Base-by-base conservation (phyloP, 2,113 vertebrate genomes). In the Illadopsis cleaveri region DNA sequence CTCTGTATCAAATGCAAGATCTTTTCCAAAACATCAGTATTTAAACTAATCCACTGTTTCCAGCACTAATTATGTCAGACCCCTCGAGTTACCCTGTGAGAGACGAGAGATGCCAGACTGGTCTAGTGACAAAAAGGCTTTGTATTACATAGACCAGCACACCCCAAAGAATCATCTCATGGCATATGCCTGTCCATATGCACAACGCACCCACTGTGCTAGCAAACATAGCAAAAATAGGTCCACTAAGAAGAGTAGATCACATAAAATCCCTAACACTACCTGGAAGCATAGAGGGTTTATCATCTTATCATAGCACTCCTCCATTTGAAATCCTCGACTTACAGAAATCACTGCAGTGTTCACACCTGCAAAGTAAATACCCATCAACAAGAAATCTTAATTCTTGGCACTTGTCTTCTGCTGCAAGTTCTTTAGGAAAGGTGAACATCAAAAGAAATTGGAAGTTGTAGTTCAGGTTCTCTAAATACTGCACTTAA, bases 101-200 rank as follows among this genome's bases (percentile, higher is more conserved):
- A 65, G 47, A 57, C 1, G 0, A 89, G 86, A 60, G 60, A 91
- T 21, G 58, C 42, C 94, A 93, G 82, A 57, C 79, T 68, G 69
- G 69, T 66, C 70, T 91, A 79, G 65, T 65, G 61, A 96, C 89
- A 89, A 89, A 84, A 95, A 80, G n/a, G n/a, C 27, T 88, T 89
- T 92, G 88, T 94, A 73, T 61, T 72, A n/a, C 85, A 57, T 3
- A 88, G 81, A 57, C 27, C 51, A 66, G 87, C 31, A 66, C 37
- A 50, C n/a, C 53, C 33, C 21, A 31, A 87, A 84, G 64, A 89
- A 72, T 27, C 58, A 50, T 56, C 44, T 23, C 71, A 23, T 5
- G 33, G 51, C 82, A 92, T 77, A 54, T 66, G 60, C 87, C 62
- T 42, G 19, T 60, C 65, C 72, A 68, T 62, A 70, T 78, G 90